A percentile compares a stretch with the other conserved stretches of the same genome.
Evolutionary conservation across 1,140 invertebrate species (phyloP).

Genomic region (Batillaria attramentaria): DNA sequence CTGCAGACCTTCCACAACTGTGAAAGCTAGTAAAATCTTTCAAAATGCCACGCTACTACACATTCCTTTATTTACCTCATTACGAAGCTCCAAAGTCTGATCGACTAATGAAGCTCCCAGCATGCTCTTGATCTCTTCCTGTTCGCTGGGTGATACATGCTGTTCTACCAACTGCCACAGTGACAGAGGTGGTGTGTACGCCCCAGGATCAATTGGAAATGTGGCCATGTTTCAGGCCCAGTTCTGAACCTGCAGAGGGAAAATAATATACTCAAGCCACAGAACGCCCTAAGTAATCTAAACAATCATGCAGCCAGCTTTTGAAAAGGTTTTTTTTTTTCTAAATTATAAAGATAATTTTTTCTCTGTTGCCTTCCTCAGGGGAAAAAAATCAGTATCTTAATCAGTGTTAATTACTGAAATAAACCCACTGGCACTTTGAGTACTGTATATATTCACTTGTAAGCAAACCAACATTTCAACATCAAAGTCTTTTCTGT

Average conservation of each 20-base stretch:
- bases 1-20: background rate
- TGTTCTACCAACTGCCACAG: slow-evolving; percentile 66
- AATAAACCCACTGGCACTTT: too few relatives aligned
- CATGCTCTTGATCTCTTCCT: slow-evolving; percentile 66
- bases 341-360: too few relatives aligned
- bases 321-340: too few relatives aligned
- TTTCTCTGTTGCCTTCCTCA: too few relatives aligned
- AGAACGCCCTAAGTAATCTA: background rate
- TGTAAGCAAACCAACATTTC: too few relatives aligned
- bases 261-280: slow-evolving; percentile 8
- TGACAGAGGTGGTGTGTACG: slow-evolving; percentile 63
- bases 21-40: background rate
- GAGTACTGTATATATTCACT: too few relatives aligned
- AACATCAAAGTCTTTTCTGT: too few relatives aligned
- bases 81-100: slow-evolving; percentile 64
- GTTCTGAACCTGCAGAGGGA: background rate
- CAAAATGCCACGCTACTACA: too few relatives aligned
- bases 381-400: too few relatives aligned
- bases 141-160: slow-evolving; percentile 59
- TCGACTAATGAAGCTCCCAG: slow-evolving; percentile 66
- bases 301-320: too few relatives aligned
- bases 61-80: slow-evolving; percentile 66
- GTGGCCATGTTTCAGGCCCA: background rate
- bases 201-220: slow-evolving; percentile 51
- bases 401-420: too few relatives aligned